Evolutionary conservation across 2,113 vertebrate genomes (phyloP).

Genomic region (Dermatemys mawii): DNA sequence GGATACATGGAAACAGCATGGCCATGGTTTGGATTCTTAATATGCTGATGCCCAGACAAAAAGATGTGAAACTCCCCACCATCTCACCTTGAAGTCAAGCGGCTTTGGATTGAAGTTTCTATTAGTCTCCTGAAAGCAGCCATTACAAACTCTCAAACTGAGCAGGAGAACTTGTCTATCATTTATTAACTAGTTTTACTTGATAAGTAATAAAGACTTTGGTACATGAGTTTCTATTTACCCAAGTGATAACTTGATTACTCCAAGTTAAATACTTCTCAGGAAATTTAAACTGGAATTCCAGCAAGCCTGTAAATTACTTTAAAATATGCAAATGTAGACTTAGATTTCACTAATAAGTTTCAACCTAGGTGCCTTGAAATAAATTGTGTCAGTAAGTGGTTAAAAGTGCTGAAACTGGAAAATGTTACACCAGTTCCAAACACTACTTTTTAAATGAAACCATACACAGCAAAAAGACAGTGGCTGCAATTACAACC

Average conservation of each 20-base stretch:
- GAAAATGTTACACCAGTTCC: neutral
- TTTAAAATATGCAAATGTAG: neutral
- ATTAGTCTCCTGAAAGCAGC: neutral
- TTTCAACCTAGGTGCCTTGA: neutral
- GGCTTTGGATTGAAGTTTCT: neutral
- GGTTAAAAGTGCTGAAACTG: neutral
- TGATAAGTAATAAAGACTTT: neutral
- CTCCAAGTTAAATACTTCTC: neutral
- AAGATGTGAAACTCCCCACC: neutral
- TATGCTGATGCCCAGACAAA: neutral
- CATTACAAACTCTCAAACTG: neutral
- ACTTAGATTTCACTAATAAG: neutral
- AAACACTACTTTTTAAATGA: neutral
- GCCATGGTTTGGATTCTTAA: rapidly evolving
- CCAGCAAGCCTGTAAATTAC: neutral
- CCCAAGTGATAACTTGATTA: neutral
- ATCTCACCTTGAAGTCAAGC: neutral
- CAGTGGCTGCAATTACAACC: neutral
- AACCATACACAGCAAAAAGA: neutral
- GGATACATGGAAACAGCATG: neutral
- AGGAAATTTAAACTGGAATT: neutral
- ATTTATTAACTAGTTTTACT: neutral
- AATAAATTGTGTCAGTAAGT: neutral
- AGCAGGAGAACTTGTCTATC: neutral
- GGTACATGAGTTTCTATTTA: neutral